Percentiles rank a stretch among this genome's conserved stretches.
phyloP scores from a whole-genome alignment of 2,888 invertebrate genomes.

The Acanthoscelides obtectus region DNA sequence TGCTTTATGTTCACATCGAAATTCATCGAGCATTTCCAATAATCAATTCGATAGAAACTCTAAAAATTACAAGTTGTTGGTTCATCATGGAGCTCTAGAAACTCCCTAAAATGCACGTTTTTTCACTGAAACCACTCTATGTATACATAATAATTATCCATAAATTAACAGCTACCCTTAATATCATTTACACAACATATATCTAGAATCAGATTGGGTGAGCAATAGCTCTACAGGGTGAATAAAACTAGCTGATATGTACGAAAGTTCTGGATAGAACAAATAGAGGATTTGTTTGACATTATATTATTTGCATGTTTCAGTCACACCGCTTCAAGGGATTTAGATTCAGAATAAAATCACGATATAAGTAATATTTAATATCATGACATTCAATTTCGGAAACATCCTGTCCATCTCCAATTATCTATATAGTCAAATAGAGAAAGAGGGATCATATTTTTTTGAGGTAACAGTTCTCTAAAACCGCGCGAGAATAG shows the following conservation, averaged over 20 bases:
- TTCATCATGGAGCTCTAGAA: background rate
- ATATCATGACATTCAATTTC: no score
- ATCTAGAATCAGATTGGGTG: background rate
- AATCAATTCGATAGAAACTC: background rate
- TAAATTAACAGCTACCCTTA: background rate
- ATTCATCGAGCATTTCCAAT: background rate
- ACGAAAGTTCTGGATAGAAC: background rate
- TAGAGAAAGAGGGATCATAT: no score
- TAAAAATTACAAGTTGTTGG: background rate
- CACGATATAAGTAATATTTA: no score
- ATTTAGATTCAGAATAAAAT: no score
- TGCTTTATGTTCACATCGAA: background rate
- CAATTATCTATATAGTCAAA: no score
- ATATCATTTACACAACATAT: background rate
- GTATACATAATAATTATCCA: background rate
- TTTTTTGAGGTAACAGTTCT: no score
- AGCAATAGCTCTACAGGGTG: background rate
- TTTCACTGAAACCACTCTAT: background rate
- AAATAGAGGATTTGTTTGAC: no score
- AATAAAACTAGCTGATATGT: background rate
- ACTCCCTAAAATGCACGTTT: background rate
- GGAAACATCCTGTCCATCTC: no score
- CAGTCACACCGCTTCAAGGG: no score
- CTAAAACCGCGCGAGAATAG: no score
- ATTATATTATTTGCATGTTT: no score